Evolutionary conservation across 2,888 invertebrate genomes (phyloP).

Genomic region (Tachina lurida): DNA sequence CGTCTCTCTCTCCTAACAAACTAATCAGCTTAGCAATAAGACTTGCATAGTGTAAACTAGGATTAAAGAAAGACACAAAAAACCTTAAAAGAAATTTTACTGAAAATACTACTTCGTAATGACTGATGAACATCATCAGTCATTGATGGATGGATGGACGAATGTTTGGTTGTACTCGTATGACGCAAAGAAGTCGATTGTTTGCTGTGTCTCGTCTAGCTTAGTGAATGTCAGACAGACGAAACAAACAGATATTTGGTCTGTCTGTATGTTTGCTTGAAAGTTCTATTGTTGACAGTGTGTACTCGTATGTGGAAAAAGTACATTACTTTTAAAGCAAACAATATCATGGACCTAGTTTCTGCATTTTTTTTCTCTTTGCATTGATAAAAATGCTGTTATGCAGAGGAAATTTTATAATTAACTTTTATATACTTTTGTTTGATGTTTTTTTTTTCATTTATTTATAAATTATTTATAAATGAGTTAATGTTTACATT

Average conservation of each 20-base stretch:
- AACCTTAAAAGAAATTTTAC: slow-evolving; percentile 3
- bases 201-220: slow-evolving; percentile 6
- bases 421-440: slow-evolving; percentile 12
- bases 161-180: neutral
- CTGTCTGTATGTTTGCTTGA: slow-evolving; percentile 27
- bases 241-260: slow-evolving; percentile 10
- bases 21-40: no score
- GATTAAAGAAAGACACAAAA: neutral
- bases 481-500: slow-evolving; percentile 45
- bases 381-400: slow-evolving; percentile 10
- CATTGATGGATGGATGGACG: slow-evolving; percentile 1
- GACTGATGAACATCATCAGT: neutral
- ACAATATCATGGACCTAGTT: slow-evolving; percentile 50
- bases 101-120: neutral
- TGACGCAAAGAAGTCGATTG: slow-evolving; percentile 4
- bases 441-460: neutral
- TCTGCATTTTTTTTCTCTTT: slow-evolving; percentile 17
- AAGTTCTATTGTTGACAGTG: slow-evolving; percentile 38
- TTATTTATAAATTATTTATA: slow-evolving; percentile 33
- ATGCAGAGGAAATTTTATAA: slow-evolving; percentile 13
- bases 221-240: slow-evolving; percentile 36
- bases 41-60: no score
- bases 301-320: slow-evolving; percentile 20
- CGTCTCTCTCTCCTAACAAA: no score
- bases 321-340: slow-evolving; percentile 40